Conservation (phyloP, 2,113 vertebrate genomes). For the Crotalus viridis region DNA sequence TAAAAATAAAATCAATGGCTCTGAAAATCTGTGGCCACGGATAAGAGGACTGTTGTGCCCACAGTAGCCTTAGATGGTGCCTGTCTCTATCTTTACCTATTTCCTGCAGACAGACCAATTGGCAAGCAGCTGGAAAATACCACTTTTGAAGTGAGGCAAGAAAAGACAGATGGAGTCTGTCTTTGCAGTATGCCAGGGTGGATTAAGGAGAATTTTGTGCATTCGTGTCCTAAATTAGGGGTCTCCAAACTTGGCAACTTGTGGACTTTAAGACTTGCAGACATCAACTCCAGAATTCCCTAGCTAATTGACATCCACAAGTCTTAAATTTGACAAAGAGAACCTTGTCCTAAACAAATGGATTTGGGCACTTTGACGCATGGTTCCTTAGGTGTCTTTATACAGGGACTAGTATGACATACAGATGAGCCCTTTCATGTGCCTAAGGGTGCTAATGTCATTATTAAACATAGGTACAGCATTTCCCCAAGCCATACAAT, state of each 20-base stretch:
- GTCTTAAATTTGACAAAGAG: no score
- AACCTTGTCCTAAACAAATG: no score
- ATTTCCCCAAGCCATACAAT: not conserved
- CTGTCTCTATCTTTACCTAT: not conserved
- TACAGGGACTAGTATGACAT: not conserved
- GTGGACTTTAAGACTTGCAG: no score
- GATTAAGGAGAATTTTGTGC: not conserved
- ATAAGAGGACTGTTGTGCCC: not conserved
- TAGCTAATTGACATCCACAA: no score
- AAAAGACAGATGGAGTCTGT: not conserved
- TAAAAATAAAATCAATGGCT: not conserved
- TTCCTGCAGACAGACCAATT: not conserved
- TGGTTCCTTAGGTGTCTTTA: not conserved
- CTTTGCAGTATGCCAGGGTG: not conserved
- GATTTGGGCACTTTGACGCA: no score
- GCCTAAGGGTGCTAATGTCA: not conserved
- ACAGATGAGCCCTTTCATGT: not conserved
- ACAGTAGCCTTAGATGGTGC: not conserved
- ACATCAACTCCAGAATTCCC: no score
- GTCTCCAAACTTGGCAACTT: no score
- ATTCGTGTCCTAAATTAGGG: not conserved
- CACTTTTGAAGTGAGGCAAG: not conserved
- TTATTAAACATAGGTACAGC: not conserved
- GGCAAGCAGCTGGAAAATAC: not conserved
- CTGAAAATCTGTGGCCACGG: not conserved